Conservation (phyloP, 1,140 invertebrate genomes). For the Rhynchophorus ferrugineus region DNA sequence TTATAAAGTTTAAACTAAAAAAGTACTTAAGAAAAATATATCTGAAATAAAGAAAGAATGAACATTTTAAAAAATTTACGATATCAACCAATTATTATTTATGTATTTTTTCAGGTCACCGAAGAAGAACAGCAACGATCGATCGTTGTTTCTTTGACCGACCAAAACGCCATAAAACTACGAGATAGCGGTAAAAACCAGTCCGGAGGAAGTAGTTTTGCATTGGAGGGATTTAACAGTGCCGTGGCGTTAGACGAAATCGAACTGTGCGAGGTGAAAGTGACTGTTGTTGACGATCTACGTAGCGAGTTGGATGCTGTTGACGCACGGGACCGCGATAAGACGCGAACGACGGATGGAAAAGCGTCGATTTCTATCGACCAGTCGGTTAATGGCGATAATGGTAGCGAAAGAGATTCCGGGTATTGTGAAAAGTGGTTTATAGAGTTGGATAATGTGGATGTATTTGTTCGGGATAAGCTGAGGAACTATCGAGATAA, state of each 20-base stretch:
- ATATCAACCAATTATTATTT: too few relatives aligned
- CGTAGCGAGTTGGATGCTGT: not conserved
- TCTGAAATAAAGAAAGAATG: too few relatives aligned
- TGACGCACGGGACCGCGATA: not conserved
- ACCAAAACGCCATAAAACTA: not conserved
- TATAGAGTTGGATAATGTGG: not conserved
- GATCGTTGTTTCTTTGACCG: too few relatives aligned
- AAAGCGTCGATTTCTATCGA: too few relatives aligned
- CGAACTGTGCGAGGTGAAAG: not conserved
- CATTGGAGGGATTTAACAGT: not conserved
- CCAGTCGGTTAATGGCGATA: too few relatives aligned
- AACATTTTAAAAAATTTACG: too few relatives aligned
- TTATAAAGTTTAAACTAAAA: too few relatives aligned
- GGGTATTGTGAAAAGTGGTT: not conserved
- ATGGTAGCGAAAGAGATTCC: not conserved
- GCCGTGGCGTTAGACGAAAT: not conserved
- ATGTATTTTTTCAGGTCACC: too few relatives aligned
- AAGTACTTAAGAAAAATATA: too few relatives aligned
- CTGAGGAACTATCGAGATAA: too few relatives aligned
- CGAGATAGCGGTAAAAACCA: constrained; percentile 2
- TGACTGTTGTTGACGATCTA: not conserved
- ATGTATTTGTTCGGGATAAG: too few relatives aligned
- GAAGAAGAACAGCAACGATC: too few relatives aligned
- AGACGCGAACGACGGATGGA: not conserved
- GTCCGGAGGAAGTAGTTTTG: constrained; percentile 2